phyloP scores from a whole-genome alignment of 2,113 vertebrate genomes.

The Cololabis saira region DNA sequence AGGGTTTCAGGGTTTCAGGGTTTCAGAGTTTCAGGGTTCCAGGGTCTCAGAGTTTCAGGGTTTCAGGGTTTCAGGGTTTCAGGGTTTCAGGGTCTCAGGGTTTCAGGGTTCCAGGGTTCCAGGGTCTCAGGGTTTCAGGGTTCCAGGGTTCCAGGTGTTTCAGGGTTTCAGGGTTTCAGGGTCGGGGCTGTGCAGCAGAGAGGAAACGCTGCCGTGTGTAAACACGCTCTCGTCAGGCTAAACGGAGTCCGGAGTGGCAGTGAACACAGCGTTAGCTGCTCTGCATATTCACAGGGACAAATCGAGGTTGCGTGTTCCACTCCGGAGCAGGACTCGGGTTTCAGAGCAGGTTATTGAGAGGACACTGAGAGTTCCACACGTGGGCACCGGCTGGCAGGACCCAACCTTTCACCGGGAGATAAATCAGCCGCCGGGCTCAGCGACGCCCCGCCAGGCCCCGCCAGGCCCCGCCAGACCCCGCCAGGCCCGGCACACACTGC shows the following conservation, averaged over 20 bases:
- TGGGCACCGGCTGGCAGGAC: constrained; percentile 70
- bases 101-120: too few species aligned
- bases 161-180: too few species aligned
- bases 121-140: too few species aligned
- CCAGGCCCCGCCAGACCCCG: constrained; percentile 69
- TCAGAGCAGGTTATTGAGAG: constrained; percentile 72
- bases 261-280: background rate
- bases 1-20: too few species aligned
- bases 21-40: too few species aligned
- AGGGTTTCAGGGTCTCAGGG: too few species aligned
- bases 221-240: constrained; percentile 17
- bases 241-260: constrained; percentile 6
- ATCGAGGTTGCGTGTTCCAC: constrained; percentile 33
- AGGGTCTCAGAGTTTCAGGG: too few species aligned
- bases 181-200: constrained; percentile 7
- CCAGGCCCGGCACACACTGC: constrained; percentile 69
- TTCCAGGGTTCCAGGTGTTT: too few species aligned
- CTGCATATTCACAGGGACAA: constrained; percentile 17
- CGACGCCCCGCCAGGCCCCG: constrained; percentile 66
- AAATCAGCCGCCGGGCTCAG: constrained; percentile 73
- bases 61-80: too few species aligned
- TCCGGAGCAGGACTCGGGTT: constrained; percentile 50
- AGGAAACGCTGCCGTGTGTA: constrained; percentile 17
- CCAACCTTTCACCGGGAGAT: constrained; percentile 71
- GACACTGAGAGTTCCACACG: constrained; percentile 74